Evolutionary conservation across 30 jellyfish, hydroid and myxozoan species (phyloP), one percentile per base, ranked within the genome.

Genomic region (Hydra vulgaris): DNA sequence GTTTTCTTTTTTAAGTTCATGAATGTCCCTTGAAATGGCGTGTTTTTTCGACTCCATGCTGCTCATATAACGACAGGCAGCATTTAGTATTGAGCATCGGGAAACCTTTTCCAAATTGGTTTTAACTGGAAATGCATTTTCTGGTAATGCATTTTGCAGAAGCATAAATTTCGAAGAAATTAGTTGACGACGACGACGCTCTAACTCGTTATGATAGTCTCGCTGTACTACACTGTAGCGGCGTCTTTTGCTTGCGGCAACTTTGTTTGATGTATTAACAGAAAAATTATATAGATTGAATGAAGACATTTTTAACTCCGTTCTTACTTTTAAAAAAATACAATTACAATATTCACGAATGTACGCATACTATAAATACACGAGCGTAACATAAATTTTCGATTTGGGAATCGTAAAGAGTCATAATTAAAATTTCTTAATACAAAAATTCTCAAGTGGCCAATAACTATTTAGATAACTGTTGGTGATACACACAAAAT

Each of bases 131-230:
- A 24, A 86, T 66, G 81, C 85, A 22, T 80, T 68, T 7, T 53
- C 69, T 27, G 95, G 95, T 15, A 86, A 74, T 16, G 84, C 86
- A 66, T 80, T 40, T 73, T 73, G 74, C 21, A 86, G 77, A 21
- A 79, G 70, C 21, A 71, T 85, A 68, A 86, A 86, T 61, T 80
- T 79, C 19, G 85, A 82, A 0, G 95, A 86, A 8, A 86, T 86
- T 54, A 86, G 24, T 70, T 72, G 72, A 25, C 95, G 81, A 18
- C 95, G 53, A 73, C 79, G 74, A 27, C 95, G 53, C 71, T 86
- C 95, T 25, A 86, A 72, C 18, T 84, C 95, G 56, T 86, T 86
- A 85, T 86, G 95, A 56, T 86, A 86, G 68, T 86, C 95, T 27
- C 95, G 66, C 21, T 70, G 40, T 8, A 22, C 76, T 8, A 70